Evolutionary conservation across 2,113 vertebrate species (phyloP), one percentile per base, ranked within the genome.

Genomic region (Bucco capensis): DNA sequence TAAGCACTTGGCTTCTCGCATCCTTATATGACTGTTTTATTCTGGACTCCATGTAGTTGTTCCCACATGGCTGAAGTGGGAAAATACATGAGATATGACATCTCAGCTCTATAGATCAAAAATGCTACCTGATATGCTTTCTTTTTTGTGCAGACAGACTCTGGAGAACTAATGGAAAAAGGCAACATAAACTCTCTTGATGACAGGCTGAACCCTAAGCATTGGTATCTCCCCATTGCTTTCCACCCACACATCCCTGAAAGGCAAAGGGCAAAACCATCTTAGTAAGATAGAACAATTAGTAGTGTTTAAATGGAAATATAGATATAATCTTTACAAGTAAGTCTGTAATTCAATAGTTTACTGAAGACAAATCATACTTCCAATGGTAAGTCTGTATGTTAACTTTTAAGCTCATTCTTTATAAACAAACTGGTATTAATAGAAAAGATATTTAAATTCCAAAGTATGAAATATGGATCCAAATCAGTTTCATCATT

Each of bases 361-460:
- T 40, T 60, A 4, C 67, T 56, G 12, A 30, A 42, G 23, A 12
- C 23, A 92, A 50, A 71, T 16, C 1, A 1, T 65, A 14, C 87
- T 83, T 75, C 83, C 38, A 81, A 56, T 66, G 50, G 18, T 57
- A 73, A 85, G 17, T 71, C 27, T 83, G 37, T 38, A 94, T 1
- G 22, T 76, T 88, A 91, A 89, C 14, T 81, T 83, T 51, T 76
- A 92, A 92, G 72, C 7, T 90, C 19, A 30, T 84, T 90, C 91
- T 84, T 95, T 93, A 76, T 71, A 92, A 97, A 86, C 14, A 95
- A 90, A 89, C 25, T 77, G 21, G 37, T 94, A 51, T 92, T 93
- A 96, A 96, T 96, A 94, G 94, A 93, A 91, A 44, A 94, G 51
- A 79, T 93, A 94, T 89, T 96, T 95, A 96, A 61, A 72, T 89